Evolutionary conservation across 1,140 invertebrate species (phyloP).

Genomic region (Drosophila persimilis): DNA sequence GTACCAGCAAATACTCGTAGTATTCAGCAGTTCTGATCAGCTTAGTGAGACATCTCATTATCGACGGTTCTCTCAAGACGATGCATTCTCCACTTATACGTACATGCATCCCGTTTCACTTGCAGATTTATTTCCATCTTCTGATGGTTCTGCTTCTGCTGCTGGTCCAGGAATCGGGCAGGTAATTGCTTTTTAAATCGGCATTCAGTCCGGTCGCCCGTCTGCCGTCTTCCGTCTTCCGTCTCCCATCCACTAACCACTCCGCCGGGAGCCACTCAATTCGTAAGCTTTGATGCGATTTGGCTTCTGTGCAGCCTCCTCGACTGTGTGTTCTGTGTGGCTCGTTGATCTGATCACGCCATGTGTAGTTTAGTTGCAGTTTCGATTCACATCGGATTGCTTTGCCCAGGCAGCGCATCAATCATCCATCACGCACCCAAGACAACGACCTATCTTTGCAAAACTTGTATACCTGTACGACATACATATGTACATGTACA

Average conservation of each 20-base stretch:
- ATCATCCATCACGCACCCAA: slow-evolving; percentile 75
- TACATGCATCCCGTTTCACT: slow-evolving; percentile 16
- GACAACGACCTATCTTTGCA: slow-evolving; percentile 37
- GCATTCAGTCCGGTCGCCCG: slow-evolving; percentile 10
- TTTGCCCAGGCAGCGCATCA: slow-evolving; percentile 75
- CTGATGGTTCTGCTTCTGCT: slow-evolving; percentile 5
- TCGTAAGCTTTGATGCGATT: slow-evolving; percentile 74
- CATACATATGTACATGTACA: slow-evolving; percentile 7
- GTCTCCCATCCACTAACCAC: slow-evolving; percentile 12
- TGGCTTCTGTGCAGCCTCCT: slow-evolving; percentile 80
- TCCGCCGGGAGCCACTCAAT: slow-evolving; percentile 58
- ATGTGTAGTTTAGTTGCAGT: slow-evolving; percentile 80
- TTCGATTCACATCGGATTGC: slow-evolving; percentile 75
- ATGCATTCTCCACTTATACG: slow-evolving; percentile 18
- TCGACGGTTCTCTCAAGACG: slow-evolving; percentile 19
- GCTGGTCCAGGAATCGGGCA: slow-evolving; percentile 24
- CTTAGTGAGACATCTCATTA: slow-evolving; percentile 63
- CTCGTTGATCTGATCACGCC: slow-evolving; percentile 64
- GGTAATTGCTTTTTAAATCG: slow-evolving; percentile 65
- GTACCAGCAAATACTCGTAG: too few relatives aligned
- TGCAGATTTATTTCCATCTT: slow-evolving; percentile 30
- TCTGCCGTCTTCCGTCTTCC: slow-evolving; percentile 20
- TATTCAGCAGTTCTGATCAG: slow-evolving; percentile 49
- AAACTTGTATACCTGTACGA: slow-evolving; percentile 24
- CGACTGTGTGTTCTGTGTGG: slow-evolving; percentile 61